phyloP scores from a whole-genome alignment of 2,888 invertebrate species.

The Tethea ocularis region DNA sequence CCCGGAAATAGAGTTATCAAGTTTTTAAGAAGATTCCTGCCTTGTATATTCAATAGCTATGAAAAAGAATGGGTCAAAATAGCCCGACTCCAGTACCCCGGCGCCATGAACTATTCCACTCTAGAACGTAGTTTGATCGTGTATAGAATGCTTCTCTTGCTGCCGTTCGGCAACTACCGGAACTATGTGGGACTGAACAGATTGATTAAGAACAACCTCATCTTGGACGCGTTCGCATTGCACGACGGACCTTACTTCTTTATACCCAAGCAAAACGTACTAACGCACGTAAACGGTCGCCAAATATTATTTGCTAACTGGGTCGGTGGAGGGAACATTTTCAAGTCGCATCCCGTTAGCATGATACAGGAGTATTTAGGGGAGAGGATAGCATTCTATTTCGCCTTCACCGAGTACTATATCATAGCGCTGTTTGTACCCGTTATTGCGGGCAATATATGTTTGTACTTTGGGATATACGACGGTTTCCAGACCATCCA shows the following conservation, averaged over 20 bases:
- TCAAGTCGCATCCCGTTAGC: conserved; percentile 18
- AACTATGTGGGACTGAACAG: conserved; percentile 29
- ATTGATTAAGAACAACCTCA: conserved; percentile 24
- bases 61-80: conserved; percentile 15
- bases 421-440: conserved; percentile 11
- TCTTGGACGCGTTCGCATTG: conserved; percentile 29
- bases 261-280: conserved; percentile 16
- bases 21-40: conserved; percentile 12
- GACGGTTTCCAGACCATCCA: neutral
- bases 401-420: conserved; percentile 16
- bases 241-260: conserved; percentile 37
- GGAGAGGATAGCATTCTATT: conserved; percentile 20
- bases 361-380: conserved; percentile 23
- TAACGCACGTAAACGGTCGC: conserved; percentile 7
- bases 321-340: conserved; percentile 16
- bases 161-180: conserved; percentile 28
- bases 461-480: neutral
- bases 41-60: conserved; percentile 10
- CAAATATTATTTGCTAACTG: conserved; percentile 19
- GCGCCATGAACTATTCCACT: conserved; percentile 28
- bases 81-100: conserved; percentile 19
- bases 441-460: neutral
- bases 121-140: conserved; percentile 33
- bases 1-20: conserved; percentile 12
- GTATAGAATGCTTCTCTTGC: conserved; percentile 26